A percentile compares a stretch with the other conserved stretches of the same genome.
Conservation (phyloP, 2,113 vertebrate species). For the Percopsis transmontana region DNA sequence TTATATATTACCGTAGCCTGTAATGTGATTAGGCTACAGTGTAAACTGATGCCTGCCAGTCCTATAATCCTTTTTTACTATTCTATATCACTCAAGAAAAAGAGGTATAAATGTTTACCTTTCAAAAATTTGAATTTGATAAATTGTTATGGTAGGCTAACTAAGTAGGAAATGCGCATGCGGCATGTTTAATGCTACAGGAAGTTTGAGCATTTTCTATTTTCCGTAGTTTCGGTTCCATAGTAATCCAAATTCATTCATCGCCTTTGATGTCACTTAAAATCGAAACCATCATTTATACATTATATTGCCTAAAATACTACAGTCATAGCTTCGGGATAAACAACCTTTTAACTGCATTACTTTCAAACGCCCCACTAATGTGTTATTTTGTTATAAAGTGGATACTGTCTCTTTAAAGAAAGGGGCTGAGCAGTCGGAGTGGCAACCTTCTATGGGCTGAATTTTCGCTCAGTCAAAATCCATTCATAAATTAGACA, state of each 20-base stretch:
- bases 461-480: constrained; percentile 60
- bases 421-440: constrained; percentile 32
- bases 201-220: constrained; percentile 59
- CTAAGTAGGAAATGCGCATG: constrained; percentile 50
- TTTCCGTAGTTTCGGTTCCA: constrained; percentile 6
- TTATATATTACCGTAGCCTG: too few relatives aligned
- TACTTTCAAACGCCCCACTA: background rate
- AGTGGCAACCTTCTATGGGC: constrained; percentile 47
- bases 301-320: background rate
- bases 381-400: constrained; percentile 3
- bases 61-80: background rate
- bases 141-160: background rate
- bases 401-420: constrained; percentile 65
- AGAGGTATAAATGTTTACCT: background rate
- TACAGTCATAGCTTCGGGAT: background rate
- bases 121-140: background rate
- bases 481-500: constrained; percentile 84
- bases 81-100: background rate
- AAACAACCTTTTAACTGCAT: background rate
- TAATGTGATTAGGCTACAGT: too few relatives aligned
- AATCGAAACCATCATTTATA: background rate
- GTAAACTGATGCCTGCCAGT: background rate
- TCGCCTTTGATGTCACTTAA: background rate
- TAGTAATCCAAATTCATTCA: background rate
- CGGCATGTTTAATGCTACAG: constrained; percentile 40